These are phyloP conservation scores for Aphidoletes aphidimyza DNA, from an alignment of 2,888 invertebrate genomes.

Conservation along the genomic window DNA sequence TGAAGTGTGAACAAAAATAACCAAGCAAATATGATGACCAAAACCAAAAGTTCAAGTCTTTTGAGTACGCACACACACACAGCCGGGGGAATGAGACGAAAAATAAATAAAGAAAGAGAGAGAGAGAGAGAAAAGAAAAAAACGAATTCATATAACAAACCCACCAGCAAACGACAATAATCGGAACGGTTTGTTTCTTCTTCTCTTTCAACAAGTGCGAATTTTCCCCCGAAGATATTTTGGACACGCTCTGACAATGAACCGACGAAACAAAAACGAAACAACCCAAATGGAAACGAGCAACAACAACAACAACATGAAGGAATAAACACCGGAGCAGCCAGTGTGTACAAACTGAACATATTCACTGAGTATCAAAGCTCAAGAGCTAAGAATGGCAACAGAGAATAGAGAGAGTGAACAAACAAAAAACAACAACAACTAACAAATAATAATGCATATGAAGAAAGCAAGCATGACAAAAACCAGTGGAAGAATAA, in stretches of 20 bases:
- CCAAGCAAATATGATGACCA: too few species aligned
- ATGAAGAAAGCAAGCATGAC: constrained; percentile 3
- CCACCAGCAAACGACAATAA: not conserved
- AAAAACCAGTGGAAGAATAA: not conserved
- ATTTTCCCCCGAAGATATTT: constrained; percentile 18
- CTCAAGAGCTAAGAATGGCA: not conserved
- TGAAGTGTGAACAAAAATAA: too few species aligned
- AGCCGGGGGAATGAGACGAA: too few species aligned
- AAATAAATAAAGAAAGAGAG: not conserved
- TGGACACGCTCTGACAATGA: constrained; percentile 1
- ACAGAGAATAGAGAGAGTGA: not conserved
- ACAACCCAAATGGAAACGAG: too few species aligned
- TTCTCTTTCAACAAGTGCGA: constrained; percentile 44
- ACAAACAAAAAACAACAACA: too few species aligned
- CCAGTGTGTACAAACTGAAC: too few species aligned
- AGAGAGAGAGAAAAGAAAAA: not conserved
- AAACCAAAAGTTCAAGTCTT: not conserved
- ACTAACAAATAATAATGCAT: constrained; percentile 18
- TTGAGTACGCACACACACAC: not conserved
- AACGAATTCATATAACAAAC: not conserved
- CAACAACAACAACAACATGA: not conserved
- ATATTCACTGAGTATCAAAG: too few species aligned
- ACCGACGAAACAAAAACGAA: not conserved
- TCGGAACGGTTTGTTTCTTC: not conserved
- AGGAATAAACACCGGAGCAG: not conserved